These are phyloP conservation scores for Mallotus villosus DNA, from an alignment of 2,797 vertebrate species.

Conservation along the genomic window DNA sequence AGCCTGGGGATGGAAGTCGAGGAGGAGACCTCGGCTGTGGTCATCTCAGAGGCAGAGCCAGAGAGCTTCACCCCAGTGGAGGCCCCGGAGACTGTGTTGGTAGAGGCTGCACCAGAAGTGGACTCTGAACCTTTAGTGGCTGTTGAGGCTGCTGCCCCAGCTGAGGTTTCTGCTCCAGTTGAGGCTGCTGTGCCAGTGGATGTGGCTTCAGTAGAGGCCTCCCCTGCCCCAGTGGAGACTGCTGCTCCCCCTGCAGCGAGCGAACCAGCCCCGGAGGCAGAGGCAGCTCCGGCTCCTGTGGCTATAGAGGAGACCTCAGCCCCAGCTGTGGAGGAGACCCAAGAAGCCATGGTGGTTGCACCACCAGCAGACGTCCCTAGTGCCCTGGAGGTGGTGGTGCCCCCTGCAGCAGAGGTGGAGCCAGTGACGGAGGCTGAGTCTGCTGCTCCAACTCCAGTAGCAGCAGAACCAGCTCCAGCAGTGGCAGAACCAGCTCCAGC, in stretches of 20 bases:
- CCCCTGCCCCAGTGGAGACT: constrained; percentile 11
- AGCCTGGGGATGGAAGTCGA: constrained; percentile 62
- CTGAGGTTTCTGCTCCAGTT: constrained; percentile 21
- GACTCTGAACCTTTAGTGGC: constrained; percentile 7
- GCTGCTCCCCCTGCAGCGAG: neutral
- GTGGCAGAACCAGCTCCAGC: neutral
- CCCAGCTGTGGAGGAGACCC: constrained; percentile 17
- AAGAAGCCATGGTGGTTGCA: constrained; percentile 14
- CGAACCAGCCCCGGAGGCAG: neutral
- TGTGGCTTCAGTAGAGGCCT: constrained; percentile 12
- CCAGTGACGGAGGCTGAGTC: constrained; percentile 17
- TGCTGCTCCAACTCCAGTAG: constrained; percentile 4
- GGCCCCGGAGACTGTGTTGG: neutral
- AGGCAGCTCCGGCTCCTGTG: constrained; percentile 11
- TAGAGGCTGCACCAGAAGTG: neutral
- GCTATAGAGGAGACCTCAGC: neutral
- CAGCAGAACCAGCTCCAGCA: constrained; percentile 22
- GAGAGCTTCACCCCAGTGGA: constrained; percentile 16
- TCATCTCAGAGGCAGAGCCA: neutral
- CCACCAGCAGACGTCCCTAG: constrained; percentile 13
- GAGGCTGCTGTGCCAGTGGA: constrained; percentile 25
- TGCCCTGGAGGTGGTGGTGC: neutral
- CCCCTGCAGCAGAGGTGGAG: constrained; percentile 13
- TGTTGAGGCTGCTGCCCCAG: constrained; percentile 20
- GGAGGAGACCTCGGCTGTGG: constrained; percentile 19